A percentile compares a stretch with the other conserved stretches of the same genome.
Evolutionary conservation across 2,888 invertebrate genomes (phyloP).

Genomic region (Clunio marinus): DNA sequence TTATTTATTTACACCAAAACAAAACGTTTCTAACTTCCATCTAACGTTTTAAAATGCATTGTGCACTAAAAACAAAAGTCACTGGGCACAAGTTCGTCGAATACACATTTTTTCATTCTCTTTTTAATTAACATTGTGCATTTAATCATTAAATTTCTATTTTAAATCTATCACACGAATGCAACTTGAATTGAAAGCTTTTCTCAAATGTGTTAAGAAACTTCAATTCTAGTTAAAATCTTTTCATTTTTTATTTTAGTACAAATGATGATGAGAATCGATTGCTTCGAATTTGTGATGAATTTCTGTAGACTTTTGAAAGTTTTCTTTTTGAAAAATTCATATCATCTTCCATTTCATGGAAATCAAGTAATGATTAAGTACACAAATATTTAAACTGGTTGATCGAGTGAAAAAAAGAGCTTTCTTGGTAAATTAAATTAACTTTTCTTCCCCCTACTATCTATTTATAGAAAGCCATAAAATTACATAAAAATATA

Average conservation of each 20-base stretch:
- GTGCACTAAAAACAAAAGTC: conserved; percentile 3
- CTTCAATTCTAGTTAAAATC: not conserved
- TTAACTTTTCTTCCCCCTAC: not conserved
- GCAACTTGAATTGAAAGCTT: not conserved
- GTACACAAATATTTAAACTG: not conserved
- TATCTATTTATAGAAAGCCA: not conserved
- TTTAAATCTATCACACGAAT: conserved; percentile 9
- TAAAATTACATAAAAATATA: not conserved
- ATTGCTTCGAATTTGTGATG: not conserved
- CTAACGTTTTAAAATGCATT: not conserved
- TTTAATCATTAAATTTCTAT: not conserved
- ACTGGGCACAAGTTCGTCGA: conserved; percentile 20
- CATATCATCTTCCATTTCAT: not conserved
- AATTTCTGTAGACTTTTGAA: too few species aligned
- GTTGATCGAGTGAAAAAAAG: too few species aligned
- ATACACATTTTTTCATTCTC: not conserved
- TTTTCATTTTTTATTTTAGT: not conserved
- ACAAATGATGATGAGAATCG: not conserved
- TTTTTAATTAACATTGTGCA: not conserved
- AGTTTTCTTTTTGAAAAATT: not conserved
- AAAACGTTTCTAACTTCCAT: not conserved
- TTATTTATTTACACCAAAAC: not conserved
- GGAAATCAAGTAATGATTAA: not conserved
- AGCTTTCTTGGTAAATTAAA: not conserved
- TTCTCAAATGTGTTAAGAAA: not conserved